phyloP scores from a whole-genome alignment of 2,888 invertebrate species.

The Ceriagrion tenellum region DNA sequence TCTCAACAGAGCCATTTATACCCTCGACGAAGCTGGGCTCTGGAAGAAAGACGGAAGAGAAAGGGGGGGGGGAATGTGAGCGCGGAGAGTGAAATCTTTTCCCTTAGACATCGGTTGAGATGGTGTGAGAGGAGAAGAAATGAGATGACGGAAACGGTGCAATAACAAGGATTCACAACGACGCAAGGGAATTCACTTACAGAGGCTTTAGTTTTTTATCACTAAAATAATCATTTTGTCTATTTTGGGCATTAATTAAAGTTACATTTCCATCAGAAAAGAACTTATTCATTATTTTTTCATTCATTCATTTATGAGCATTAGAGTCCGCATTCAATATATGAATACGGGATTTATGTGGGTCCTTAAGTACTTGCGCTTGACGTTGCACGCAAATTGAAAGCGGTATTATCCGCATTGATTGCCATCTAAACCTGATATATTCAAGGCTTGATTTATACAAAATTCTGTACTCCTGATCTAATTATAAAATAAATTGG shows the following conservation, averaged over 20 bases:
- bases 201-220: not conserved
- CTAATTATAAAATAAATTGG: no score
- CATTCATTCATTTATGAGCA: not conserved
- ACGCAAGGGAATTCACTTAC: no score
- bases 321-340: not conserved
- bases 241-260: not conserved
- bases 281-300: not conserved
- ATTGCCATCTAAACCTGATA: no score
- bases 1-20: slow-evolving; percentile 64
- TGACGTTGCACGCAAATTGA: no score
- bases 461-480: no score
- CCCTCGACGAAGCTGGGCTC: not conserved
- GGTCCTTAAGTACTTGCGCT: no score
- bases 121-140: not conserved
- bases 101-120: not conserved
- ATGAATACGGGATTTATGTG: no score
- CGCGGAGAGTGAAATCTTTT: not conserved
- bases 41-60: not conserved
- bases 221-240: not conserved
- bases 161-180: not conserved
- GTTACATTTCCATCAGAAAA: not conserved
- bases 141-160: not conserved
- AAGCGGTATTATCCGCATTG: no score
- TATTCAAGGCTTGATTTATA: no score
- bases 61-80: not conserved